A percentile compares a stretch with the other conserved stretches of the same genome.
Conservation (phyloP, 2,797 vertebrate species). For the Dromococcyx pavoninus region DNA sequence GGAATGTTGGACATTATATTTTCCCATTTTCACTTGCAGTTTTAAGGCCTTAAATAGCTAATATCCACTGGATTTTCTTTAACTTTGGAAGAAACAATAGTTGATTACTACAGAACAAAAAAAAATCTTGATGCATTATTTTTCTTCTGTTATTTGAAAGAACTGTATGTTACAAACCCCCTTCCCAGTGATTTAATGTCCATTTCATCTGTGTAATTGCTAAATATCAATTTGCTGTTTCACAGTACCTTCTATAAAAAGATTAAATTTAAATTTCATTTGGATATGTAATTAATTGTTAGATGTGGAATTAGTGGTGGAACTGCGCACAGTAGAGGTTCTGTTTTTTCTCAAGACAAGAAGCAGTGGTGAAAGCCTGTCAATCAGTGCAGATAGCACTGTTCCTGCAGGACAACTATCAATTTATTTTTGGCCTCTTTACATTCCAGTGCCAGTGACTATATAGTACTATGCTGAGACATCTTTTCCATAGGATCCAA, state of each 20-base stretch:
- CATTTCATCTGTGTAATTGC: background rate
- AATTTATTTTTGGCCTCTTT: constrained; percentile 64
- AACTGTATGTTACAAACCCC: background rate
- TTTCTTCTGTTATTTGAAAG: background rate
- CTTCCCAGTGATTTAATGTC: background rate
- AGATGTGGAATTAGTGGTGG: background rate
- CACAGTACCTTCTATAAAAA: background rate
- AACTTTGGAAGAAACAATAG: background rate
- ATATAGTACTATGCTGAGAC: background rate
- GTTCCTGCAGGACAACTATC: constrained; percentile 32
- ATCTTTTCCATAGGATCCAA: constrained; percentile 32
- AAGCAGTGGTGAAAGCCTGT: constrained; percentile 46
- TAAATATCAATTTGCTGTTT: background rate
- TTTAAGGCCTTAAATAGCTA: constrained; percentile 11
- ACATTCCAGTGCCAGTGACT: constrained; percentile 60
- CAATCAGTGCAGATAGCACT: constrained; percentile 44
- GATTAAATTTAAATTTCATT: background rate
- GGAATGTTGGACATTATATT: constrained; percentile 36
- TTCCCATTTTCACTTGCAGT: constrained; percentile 7
- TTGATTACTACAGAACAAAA: background rate
- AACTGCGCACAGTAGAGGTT: background rate
- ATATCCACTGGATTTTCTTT: background rate
- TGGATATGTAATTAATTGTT: background rate
- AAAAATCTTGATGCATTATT: background rate
- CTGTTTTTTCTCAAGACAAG: constrained; percentile 48